phyloP scores from a whole-genome alignment of 2,113 vertebrate species.

The Mirza zaza region DNA sequence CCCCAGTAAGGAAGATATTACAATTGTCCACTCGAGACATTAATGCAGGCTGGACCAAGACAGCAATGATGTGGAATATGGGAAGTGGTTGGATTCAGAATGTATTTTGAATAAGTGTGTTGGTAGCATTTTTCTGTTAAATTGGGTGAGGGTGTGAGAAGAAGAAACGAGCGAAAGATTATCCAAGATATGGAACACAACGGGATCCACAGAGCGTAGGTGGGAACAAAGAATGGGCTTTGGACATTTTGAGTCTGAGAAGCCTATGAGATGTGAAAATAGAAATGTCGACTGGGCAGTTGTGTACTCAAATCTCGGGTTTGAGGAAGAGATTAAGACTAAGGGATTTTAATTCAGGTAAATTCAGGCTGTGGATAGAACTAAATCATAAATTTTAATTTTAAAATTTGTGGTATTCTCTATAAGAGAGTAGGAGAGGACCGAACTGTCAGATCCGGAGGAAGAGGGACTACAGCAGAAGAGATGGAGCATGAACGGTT shows the following conservation, averaged over 20 bases:
- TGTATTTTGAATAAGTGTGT: background rate
- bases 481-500: background rate
- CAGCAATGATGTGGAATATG: background rate
- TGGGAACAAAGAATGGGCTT: background rate
- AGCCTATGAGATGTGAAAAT: background rate
- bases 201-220: background rate
- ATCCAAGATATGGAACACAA: background rate
- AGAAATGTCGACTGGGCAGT: background rate
- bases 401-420: background rate
- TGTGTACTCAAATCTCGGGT: background rate
- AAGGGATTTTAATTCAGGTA: background rate
- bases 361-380: background rate
- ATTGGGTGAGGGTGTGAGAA: background rate
- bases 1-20: background rate
- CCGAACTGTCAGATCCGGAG: background rate
- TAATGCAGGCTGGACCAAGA: background rate
- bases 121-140: background rate
- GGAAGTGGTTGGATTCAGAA: background rate
- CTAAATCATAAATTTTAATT: background rate
- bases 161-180: background rate
- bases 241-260: background rate
- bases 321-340: background rate
- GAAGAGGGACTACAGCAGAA: background rate
- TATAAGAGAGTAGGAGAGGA: background rate
- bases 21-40: rapidly evolving